phyloP scores from a whole-genome alignment of 1,140 invertebrate species.

The Aphelenchoides fujianensis region DNA sequence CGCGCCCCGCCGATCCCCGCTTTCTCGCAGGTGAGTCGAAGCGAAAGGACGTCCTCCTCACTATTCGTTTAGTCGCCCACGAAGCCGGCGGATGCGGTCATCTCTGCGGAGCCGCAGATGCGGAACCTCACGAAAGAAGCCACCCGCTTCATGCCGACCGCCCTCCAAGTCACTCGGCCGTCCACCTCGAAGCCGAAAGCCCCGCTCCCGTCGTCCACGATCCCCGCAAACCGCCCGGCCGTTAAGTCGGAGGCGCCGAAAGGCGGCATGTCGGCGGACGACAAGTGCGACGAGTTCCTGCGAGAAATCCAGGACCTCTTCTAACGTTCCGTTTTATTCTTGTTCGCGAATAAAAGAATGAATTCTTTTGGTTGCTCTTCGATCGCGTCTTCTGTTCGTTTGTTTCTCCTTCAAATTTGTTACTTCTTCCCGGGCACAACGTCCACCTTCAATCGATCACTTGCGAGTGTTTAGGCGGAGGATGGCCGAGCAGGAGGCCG shows the following conservation, averaged over 20 bases:
- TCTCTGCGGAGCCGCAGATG: conserved; percentile 65
- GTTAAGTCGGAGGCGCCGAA: conserved; percentile 21
- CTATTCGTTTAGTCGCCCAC: too few species aligned
- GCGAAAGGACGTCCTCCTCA: neutral
- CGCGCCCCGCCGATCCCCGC: neutral
- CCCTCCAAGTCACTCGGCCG: conserved; percentile 62
- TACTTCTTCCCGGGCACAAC: too few species aligned
- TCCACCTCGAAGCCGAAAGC: conserved; percentile 60
- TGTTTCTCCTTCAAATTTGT: too few species aligned
- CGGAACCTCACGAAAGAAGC: conserved; percentile 64
- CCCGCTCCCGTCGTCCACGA: neutral
- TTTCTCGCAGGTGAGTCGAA: neutral
- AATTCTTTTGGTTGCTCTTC: too few species aligned
- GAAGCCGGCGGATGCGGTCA: too few species aligned
- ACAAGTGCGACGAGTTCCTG: conserved; percentile 65
- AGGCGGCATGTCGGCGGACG: conserved; percentile 63
- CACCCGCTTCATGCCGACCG: conserved; percentile 64
- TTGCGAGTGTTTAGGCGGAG: neutral
- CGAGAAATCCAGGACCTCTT: conserved; percentile 64
- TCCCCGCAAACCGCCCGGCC: neutral
- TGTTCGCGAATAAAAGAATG: conserved; percentile 5
- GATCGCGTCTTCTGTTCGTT: too few species aligned
- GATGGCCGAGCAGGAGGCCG: neutral
- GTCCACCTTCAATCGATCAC: too few species aligned
- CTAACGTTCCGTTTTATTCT: conserved; percentile 31